Percentiles rank a stretch among this genome's conserved stretches.
Evolutionary conservation across 1,140 invertebrate species (phyloP).

Genomic region (Drosophila nigromelanica): DNA sequence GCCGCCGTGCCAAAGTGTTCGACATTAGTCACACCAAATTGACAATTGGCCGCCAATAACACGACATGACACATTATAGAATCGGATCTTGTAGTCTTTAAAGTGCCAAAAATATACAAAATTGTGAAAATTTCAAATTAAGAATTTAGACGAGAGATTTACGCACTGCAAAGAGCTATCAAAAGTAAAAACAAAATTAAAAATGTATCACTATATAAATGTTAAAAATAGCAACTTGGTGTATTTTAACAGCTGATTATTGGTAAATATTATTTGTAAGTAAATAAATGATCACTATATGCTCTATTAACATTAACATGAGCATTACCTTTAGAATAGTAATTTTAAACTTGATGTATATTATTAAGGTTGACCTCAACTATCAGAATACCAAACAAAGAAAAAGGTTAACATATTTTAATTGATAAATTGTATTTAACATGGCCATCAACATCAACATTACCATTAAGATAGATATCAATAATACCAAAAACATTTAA

Average conservation of each 20-base stretch:
- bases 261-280: too few species aligned
- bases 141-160: background rate
- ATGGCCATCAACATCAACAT: background rate
- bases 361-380: too few species aligned
- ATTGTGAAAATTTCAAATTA: background rate
- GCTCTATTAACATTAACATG: background rate
- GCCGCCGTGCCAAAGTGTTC: constrained; percentile 15
- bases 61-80: constrained; percentile 32
- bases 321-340: background rate
- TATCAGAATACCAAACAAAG: too few species aligned
- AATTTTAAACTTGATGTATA: too few species aligned
- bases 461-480: background rate
- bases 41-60: constrained; percentile 53
- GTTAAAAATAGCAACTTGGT: too few species aligned
- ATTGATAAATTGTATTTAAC: too few species aligned
- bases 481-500: background rate
- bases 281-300: too few species aligned
- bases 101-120: constrained; percentile 23
- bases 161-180: background rate
- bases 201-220: too few species aligned
- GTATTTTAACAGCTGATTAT: too few species aligned
- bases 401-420: too few species aligned
- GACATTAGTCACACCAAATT: constrained; percentile 71
- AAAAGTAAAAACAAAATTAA: too few species aligned
- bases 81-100: constrained; percentile 49